Evolutionary conservation across 2,797 vertebrate genomes (phyloP), one percentile per base, ranked within the genome.

Genomic region (Pachyuromys duprasi): DNA sequence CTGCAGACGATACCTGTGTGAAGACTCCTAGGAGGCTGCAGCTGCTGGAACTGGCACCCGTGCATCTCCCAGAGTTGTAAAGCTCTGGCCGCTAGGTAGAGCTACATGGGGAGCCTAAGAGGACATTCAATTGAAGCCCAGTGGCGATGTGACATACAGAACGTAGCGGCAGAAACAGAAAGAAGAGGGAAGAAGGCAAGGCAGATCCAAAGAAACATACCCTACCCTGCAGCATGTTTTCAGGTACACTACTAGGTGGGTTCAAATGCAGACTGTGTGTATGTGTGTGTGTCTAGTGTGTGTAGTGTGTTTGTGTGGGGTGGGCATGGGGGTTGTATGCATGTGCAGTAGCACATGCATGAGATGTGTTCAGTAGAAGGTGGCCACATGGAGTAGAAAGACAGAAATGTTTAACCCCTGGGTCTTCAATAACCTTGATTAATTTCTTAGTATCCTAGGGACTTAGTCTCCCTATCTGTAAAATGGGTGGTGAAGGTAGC

Each of bases 101-200:
- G 9, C 53, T 63, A 45, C 67, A 63, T 75, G 36, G 79, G 60
- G 65, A 69, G 76, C 14, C 42, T 26, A 17, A 26, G 87, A 76
- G 62, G 62, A 86, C 28, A 57, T 42, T 49, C 63, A 84, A 28
- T 4, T 2, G 2, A 69, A 62, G 60, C 15, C 0, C 26, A 1
- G 0, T 18, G 53, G 0, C 3, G 8, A 13, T 57, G 14, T 7
- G 81, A 53, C 18, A 15, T n/a, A 15, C 9, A 49, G 42, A 49
- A 79, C 63, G 53, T 22, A 70, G 55, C 3, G 7, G 39, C 14
- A 2, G n/a, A 49, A 80, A 15, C 45, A 33, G 22, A 79, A 8
- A 57, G 83, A 42, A 18, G 17, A 20, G 24, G 33, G 24, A 28
- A 28, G 49, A 95, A 42, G 81, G 4, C 53, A 8, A 81, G 14